Conservation (phyloP, 2,888 invertebrate genomes). For the Ormyrus nitidulus region DNA sequence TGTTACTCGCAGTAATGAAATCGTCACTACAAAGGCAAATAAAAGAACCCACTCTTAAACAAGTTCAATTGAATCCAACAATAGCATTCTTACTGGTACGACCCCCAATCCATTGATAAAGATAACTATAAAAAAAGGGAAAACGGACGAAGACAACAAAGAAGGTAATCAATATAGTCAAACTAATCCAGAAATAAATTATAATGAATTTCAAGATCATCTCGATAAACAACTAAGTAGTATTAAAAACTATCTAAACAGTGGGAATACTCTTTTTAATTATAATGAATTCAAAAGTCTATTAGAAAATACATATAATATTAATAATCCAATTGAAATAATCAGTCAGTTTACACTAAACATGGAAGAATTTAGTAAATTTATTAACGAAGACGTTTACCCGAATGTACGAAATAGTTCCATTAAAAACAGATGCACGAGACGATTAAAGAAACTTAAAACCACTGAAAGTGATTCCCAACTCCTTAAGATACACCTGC, state of each 20-base stretch:
- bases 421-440: conserved; percentile 41
- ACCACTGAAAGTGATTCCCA: background rate
- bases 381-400: conserved; percentile 22
- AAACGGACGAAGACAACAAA: background rate
- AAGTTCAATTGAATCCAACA: background rate
- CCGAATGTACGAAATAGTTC: conserved; percentile 12
- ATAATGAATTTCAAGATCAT: background rate
- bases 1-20: background rate
- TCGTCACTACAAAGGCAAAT: background rate
- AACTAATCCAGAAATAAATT: background rate
- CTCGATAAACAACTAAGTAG: background rate
- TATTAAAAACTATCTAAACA: conserved; percentile 12
- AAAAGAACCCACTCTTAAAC: background rate
- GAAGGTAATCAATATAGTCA: background rate
- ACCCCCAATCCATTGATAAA: background rate
- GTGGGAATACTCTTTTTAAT: conserved; percentile 9
- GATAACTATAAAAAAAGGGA: background rate
- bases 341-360: conserved; percentile 23
- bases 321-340: conserved; percentile 15
- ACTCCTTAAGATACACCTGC: background rate
- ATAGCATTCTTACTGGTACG: background rate
- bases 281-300: conserved; percentile 34
- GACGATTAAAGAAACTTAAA: conserved; percentile 17
- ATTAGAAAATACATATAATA: conserved; percentile 21
- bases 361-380: conserved; percentile 2